Evolutionary conservation across 2,888 invertebrate species (phyloP).

Genomic region (Drosophila formosana): DNA sequence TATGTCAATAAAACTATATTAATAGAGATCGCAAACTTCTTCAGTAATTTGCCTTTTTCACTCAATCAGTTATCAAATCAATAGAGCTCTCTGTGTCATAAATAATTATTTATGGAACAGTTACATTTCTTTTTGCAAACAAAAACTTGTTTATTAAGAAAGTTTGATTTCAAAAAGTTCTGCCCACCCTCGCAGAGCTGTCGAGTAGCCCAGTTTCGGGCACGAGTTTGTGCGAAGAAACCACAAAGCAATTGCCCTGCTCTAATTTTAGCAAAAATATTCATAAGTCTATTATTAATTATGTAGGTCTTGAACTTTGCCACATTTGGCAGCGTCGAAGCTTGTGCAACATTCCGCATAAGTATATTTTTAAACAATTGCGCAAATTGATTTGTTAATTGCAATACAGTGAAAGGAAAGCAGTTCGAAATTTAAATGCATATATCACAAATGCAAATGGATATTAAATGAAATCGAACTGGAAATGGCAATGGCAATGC

Average conservation of each 20-base stretch:
- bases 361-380: conserved; percentile 35
- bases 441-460: conserved; percentile 4
- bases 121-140: neutral
- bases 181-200: conserved; percentile 4
- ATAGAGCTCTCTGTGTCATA: neutral
- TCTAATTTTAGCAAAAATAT: conserved; percentile 50
- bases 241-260: conserved; percentile 29
- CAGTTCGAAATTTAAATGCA: conserved; percentile 14
- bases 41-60: no score
- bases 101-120: neutral
- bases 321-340: conserved; percentile 15
- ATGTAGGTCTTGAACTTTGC: conserved; percentile 35
- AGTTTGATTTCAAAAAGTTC: neutral
- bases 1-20: no score
- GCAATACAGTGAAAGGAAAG: conserved; percentile 17
- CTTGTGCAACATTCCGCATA: conserved; percentile 22
- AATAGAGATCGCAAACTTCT: no score
- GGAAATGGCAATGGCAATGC: conserved; percentile 4
- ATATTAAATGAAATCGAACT: neutral
- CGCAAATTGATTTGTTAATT: conserved; percentile 26
- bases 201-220: conserved; percentile 19
- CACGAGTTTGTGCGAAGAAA: conserved; percentile 14
- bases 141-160: neutral
- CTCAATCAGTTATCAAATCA: no score
- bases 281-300: conserved; percentile 25